Percentiles rank a stretch among this genome's conserved stretches.
Conservation (phyloP, 2,888 invertebrate genomes). For the Globia sparganii region DNA sequence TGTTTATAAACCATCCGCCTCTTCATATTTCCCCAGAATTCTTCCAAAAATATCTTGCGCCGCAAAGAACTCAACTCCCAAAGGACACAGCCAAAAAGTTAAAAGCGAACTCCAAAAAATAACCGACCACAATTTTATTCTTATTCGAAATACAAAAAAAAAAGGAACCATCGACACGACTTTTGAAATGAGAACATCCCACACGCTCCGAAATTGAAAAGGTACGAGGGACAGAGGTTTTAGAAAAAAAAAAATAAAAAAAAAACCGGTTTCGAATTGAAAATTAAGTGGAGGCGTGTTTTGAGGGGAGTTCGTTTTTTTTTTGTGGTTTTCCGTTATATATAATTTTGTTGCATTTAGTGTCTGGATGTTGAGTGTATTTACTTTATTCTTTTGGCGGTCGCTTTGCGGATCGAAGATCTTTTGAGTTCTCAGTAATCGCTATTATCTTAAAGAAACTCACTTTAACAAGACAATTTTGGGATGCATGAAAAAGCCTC, state of each 20-base stretch:
- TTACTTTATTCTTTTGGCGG: constrained; percentile 25
- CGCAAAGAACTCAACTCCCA: background rate
- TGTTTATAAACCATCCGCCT: background rate
- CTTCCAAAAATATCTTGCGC: background rate
- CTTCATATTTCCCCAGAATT: background rate
- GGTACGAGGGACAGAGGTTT: constrained; percentile 67
- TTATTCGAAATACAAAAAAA: constrained; percentile 58
- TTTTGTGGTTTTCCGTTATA: constrained; percentile 55
- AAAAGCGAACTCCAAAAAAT: constrained; percentile 28
- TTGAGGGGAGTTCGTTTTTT: constrained; percentile 10
- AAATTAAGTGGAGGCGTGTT: constrained; percentile 58
- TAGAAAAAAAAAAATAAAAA: constrained; percentile 36
- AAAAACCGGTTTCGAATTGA: constrained; percentile 52
- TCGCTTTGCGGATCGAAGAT: background rate
- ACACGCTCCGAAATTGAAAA: constrained; percentile 77
- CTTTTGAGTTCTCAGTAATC: background rate
- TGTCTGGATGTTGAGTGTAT: constrained; percentile 32
- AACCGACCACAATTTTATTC: constrained; percentile 58
- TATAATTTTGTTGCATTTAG: constrained; percentile 53
- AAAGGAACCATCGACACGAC: constrained; percentile 71
- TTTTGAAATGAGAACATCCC: constrained; percentile 81
- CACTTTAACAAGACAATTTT: background rate
- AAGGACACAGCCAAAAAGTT: constrained; percentile 7
- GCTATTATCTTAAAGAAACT: background rate
- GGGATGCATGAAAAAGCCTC: too few relatives aligned